Conservation (phyloP, 2,888 invertebrate genomes). For the Epinotia brunnichana region DNA sequence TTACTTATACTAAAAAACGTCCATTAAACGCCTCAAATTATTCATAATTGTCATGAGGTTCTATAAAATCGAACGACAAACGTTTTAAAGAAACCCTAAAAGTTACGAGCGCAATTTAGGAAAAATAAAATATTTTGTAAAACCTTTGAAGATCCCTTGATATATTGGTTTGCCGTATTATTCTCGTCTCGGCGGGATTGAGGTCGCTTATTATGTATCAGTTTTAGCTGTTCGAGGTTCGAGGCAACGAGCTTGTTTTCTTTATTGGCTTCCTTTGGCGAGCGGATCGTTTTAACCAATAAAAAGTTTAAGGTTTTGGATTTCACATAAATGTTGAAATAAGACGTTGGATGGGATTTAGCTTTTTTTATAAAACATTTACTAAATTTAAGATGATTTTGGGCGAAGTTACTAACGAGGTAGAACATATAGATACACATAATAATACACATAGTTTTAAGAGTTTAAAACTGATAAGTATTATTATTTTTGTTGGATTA, state of each 20-base stretch:
- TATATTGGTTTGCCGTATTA: slow-evolving; percentile 26
- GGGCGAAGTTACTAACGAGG: too few relatives aligned
- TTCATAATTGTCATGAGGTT: too few relatives aligned
- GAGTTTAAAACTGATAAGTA: too few relatives aligned
- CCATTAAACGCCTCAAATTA: too few relatives aligned
- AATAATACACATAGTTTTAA: too few relatives aligned
- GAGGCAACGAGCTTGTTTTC: slow-evolving; percentile 27
- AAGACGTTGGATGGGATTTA: not conserved
- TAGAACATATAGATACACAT: too few relatives aligned
- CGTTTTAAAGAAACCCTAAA: slow-evolving; percentile 8
- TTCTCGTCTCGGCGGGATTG: slow-evolving; percentile 25
- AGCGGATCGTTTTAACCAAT: not conserved
- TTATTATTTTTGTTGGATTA: too few relatives aligned
- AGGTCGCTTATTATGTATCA: slow-evolving; percentile 31
- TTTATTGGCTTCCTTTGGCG: slow-evolving; percentile 19
- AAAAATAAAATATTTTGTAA: slow-evolving; percentile 21
- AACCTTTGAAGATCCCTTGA: slow-evolving; percentile 29
- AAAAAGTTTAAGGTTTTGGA: not conserved
- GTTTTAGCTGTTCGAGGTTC: slow-evolving; percentile 16
- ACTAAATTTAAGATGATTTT: too few relatives aligned
- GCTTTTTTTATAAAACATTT: not conserved
- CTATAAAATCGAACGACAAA: not conserved
- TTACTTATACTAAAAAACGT: too few relatives aligned
- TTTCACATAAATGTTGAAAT: not conserved
- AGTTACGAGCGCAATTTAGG: slow-evolving; percentile 5